These are phyloP conservation scores for Metopolophium dirhodum DNA, from an alignment of 1,140 invertebrate genomes.

Conservation along the genomic window DNA sequence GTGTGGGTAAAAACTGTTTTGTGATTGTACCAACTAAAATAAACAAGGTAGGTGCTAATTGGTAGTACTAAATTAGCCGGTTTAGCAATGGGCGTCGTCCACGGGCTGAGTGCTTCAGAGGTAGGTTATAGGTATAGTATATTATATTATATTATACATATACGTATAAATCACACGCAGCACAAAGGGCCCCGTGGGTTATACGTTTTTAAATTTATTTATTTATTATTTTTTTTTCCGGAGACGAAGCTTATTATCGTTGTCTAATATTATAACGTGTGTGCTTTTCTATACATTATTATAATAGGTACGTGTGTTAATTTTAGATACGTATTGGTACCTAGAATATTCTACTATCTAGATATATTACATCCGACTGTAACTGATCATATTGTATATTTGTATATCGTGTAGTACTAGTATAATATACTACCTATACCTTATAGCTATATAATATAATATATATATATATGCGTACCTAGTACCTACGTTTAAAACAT, in stretches of 20 bases:
- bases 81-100: slow-evolving; percentile 15
- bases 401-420: not conserved
- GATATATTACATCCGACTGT: not conserved
- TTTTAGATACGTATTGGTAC: not conserved
- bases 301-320: not conserved
- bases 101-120: not conserved
- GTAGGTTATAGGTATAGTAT: not conserved
- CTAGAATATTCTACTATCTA: not conserved
- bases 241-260: slow-evolving; percentile 6
- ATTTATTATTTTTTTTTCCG: not conserved
- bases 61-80: slow-evolving; percentile 46
- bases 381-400: not conserved
- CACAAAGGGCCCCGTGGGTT: slow-evolving; percentile 12
- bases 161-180: slow-evolving; percentile 35
- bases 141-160: not conserved
- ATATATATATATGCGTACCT: not conserved
- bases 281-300: not conserved
- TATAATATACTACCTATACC: not conserved
- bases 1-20: not conserved
- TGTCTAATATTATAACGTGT: not conserved
- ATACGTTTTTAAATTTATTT: not conserved
- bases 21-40: not conserved
- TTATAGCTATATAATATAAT: not conserved
- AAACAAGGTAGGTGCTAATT: slow-evolving; percentile 45
- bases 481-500: not conserved